phyloP scores from a whole-genome alignment of 92 coral and sea anemone species.

The Palythoa grandiflora region DNA sequence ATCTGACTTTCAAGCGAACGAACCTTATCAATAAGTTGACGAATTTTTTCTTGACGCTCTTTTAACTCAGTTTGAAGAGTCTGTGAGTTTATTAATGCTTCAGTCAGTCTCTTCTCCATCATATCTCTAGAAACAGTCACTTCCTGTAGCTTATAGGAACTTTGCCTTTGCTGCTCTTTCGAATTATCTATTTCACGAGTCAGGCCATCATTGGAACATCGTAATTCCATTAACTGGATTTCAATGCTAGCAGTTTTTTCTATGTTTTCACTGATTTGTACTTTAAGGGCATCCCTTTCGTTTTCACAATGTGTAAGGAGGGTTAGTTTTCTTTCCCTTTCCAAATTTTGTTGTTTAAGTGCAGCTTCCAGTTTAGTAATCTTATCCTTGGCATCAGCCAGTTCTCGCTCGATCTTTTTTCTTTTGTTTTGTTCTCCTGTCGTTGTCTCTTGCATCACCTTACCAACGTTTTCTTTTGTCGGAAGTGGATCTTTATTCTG shows the following conservation, averaged over 20 bases:
- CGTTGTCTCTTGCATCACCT: neutral
- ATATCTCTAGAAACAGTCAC: conserved; percentile 80
- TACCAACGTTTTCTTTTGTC: conserved; percentile 1
- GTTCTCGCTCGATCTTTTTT: conserved; percentile 68
- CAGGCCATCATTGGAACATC: conserved; percentile 81
- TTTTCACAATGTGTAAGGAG: conserved; percentile 75
- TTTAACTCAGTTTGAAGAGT: conserved; percentile 70
- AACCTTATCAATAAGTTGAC: conserved; percentile 50
- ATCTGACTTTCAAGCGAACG: conserved; percentile 50
- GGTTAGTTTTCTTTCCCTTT: conserved; percentile 64
- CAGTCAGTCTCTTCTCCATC: conserved; percentile 79
- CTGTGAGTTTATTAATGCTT: conserved; percentile 76
- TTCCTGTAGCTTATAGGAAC: conserved; percentile 72
- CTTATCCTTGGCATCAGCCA: conserved; percentile 69
- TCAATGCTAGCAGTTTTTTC: conserved; percentile 80
- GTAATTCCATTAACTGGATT: conserved; percentile 81
- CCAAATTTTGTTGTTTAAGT: conserved; percentile 59
- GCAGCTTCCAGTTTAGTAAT: conserved; percentile 72
- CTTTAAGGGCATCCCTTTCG: conserved; percentile 67
- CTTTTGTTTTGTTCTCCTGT: conserved; percentile 43
- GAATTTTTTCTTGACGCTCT: conserved; percentile 53
- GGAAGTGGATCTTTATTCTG: conserved; percentile 62
- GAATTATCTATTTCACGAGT: conserved; percentile 70
- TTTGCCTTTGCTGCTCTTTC: conserved; percentile 76
- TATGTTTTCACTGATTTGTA: conserved; percentile 80